Conservation (phyloP, 2,888 invertebrate species). For the Amphiduros pacificus region DNA sequence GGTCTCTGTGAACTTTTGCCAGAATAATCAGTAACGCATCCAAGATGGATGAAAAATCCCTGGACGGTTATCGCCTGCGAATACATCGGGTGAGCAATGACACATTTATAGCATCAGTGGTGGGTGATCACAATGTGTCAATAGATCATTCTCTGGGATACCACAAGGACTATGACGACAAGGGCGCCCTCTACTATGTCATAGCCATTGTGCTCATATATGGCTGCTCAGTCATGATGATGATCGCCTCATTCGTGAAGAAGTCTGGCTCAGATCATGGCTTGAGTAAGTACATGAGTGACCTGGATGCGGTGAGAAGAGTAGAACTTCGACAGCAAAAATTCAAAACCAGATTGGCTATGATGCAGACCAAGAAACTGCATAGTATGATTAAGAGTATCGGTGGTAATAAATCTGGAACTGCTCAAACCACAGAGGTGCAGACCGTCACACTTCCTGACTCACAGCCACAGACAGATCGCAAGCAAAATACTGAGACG, state of each 20-base stretch:
- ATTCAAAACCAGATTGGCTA: too few species aligned
- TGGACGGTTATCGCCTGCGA: not conserved
- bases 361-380: too few species aligned
- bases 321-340: conserved; percentile 46
- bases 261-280: conserved; percentile 52
- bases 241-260: conserved; percentile 54
- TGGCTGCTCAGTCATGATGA: conserved; percentile 55
- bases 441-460: too few species aligned
- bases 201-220: conserved; percentile 54
- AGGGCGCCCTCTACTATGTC: conserved; percentile 54
- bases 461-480: too few species aligned
- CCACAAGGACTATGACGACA: conserved; percentile 36
- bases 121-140: conserved; percentile 1
- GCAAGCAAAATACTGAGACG: too few species aligned
- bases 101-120: conserved; percentile 9
- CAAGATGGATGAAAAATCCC: too few species aligned
- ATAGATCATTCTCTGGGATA: not conserved
- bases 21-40: too few species aligned
- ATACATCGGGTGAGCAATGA: conserved; percentile 7
- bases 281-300: conserved; percentile 48
- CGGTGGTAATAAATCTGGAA: too few species aligned
- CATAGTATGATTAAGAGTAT: too few species aligned
- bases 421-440: too few species aligned
- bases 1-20: too few species aligned
- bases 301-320: conserved; percentile 49